Conservation (phyloP, 2,888 invertebrate genomes). For the Drosophila paracracens region DNA sequence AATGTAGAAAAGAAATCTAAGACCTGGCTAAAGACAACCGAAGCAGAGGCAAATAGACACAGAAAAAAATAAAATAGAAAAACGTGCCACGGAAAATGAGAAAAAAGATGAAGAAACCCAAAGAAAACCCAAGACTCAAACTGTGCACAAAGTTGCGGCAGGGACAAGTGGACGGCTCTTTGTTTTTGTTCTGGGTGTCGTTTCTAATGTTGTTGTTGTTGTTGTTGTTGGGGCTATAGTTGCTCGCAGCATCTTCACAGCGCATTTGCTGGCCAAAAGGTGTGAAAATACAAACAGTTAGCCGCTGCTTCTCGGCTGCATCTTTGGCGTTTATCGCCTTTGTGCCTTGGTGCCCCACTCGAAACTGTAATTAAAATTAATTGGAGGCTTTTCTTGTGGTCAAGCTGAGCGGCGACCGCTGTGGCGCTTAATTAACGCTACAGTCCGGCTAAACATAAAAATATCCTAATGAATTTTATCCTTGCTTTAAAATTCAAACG, state of each 20-base stretch:
- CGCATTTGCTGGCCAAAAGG: constrained; percentile 78
- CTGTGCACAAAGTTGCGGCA: constrained; percentile 55
- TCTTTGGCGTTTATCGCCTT: constrained; percentile 60
- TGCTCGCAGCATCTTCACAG: constrained; percentile 56
- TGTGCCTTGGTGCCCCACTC: constrained; percentile 41
- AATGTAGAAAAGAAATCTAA: constrained; percentile 76
- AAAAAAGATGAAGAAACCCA: constrained; percentile 12
- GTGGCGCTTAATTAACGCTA: constrained; percentile 67
- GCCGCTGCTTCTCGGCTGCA: constrained; percentile 55
- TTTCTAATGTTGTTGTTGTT: constrained; percentile 10
- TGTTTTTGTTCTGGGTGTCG: constrained; percentile 18
- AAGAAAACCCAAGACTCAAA: constrained; percentile 39
- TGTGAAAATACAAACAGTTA: constrained; percentile 79
- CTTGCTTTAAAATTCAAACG: constrained; percentile 53
- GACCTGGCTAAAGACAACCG: constrained; percentile 27
- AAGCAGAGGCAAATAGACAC: constrained; percentile 10
- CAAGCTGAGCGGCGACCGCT: constrained; percentile 41
- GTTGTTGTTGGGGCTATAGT: constrained; percentile 17
- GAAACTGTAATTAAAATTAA: constrained; percentile 78
- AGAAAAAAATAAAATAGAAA: constrained; percentile 37
- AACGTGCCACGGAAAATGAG: constrained; percentile 26
- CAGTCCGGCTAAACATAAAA: constrained; percentile 27
- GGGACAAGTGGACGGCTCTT: constrained; percentile 41
- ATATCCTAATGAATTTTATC: constrained; percentile 63
- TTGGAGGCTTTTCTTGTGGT: constrained; percentile 72